These are phyloP conservation scores for Macaca nemestrina DNA, from an alignment of 2,113 vertebrate species.

Conservation along the genomic window DNA sequence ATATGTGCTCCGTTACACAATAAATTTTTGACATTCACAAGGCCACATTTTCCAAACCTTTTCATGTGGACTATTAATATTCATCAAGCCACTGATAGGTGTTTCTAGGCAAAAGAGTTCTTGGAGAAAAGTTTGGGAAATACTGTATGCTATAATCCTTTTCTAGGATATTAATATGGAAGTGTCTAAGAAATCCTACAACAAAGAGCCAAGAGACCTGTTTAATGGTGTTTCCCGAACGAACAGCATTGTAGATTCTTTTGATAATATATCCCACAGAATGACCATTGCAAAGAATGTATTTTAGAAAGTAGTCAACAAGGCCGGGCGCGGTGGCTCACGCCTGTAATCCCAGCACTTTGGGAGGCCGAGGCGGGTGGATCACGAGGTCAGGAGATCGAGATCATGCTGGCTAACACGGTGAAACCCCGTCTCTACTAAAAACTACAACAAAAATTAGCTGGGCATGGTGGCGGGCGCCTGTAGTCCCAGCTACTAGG, in stretches of 20 bases:
- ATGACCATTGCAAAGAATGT: neutral
- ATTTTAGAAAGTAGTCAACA: neutral
- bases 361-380: too few species aligned
- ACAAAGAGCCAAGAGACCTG: neutral
- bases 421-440: too few species aligned
- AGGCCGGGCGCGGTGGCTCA: neutral
- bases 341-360: too few species aligned
- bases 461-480: too few species aligned
- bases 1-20: neutral
- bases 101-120: neutral
- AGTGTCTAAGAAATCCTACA: neutral
- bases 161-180: neutral
- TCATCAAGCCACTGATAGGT: neutral
- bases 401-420: too few species aligned
- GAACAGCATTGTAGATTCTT: neutral
- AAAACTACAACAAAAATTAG: too few species aligned
- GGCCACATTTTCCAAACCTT: neutral
- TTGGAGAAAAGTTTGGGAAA: neutral
- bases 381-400: too few species aligned
- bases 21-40: neutral
- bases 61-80: neutral
- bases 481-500: too few species aligned
- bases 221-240: neutral
- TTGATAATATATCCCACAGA: neutral
- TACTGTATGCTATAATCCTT: neutral